Percentiles rank a stretch among this genome's conserved stretches.
These are phyloP conservation scores for Parazoanthus swiftii DNA, from an alignment of 92 coral and sea anemone species.

Conservation along the genomic window DNA sequence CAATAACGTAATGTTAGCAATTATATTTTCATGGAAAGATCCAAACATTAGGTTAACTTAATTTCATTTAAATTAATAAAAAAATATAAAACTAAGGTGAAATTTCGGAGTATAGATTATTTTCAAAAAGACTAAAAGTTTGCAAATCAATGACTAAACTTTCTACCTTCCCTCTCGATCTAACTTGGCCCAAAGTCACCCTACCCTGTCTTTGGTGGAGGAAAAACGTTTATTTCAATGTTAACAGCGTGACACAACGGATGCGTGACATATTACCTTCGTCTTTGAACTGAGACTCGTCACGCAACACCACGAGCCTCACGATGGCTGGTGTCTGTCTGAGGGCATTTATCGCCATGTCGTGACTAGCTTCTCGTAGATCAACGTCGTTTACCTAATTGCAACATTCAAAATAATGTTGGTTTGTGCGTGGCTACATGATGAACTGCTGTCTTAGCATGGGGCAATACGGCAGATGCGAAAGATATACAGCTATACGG, in stretches of 20 bases:
- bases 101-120: not conserved
- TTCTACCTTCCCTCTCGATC: too few relatives aligned
- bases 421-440: not conserved
- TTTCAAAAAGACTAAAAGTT: not conserved
- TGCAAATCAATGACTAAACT: not conserved
- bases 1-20: not conserved
- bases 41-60: too few relatives aligned
- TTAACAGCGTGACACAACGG: too few relatives aligned
- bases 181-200: too few relatives aligned
- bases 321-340: constrained; percentile 93
- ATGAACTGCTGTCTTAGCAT: not conserved
- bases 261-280: constrained; percentile 62
- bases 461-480: not conserved
- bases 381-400: constrained; percentile 79
- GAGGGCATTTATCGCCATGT: constrained; percentile 88
- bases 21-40: too few relatives aligned
- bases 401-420: not conserved
- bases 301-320: constrained; percentile 79
- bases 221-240: too few relatives aligned
- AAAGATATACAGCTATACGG: not conserved
- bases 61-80: too few relatives aligned
- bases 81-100: not conserved
- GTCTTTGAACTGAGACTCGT: constrained; percentile 95
- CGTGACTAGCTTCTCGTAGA: constrained; percentile 90
- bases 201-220: too few relatives aligned